Conservation (phyloP, 2,797 vertebrate species). For the Falco cherrug region DNA sequence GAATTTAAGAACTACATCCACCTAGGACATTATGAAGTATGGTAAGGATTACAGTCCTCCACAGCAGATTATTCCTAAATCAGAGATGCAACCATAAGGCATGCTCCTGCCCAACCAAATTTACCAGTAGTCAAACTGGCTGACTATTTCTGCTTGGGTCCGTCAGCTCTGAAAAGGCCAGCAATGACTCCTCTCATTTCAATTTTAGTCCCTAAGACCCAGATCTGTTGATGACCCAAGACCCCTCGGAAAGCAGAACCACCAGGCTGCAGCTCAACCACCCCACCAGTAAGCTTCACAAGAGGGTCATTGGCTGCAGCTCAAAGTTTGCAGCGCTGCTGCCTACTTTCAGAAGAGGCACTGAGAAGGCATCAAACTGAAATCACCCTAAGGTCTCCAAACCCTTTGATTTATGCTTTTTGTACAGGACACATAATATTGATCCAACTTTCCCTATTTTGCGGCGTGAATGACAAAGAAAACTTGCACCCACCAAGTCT, state of each 20-base stretch:
- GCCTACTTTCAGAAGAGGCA: neutral
- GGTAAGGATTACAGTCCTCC: neutral
- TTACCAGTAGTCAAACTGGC: neutral
- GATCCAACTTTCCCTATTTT: neutral
- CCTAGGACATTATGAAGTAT: neutral
- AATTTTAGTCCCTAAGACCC: neutral
- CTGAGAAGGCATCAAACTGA: neutral
- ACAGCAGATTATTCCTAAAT: neutral
- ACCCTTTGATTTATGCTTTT: neutral
- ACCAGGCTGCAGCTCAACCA: neutral
- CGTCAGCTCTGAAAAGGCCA: neutral
- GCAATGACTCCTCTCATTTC: neutral
- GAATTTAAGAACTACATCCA: neutral
- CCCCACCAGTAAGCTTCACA: neutral
- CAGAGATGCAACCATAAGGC: neutral
- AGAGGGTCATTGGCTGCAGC: neutral
- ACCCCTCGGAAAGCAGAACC: neutral
- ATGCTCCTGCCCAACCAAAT: neutral
- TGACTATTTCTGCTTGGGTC: neutral
- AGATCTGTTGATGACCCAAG: neutral
- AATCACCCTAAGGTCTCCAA: neutral
- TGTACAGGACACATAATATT: rapidly evolving
- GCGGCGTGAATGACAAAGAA: neutral
- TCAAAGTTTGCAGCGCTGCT: neutral
- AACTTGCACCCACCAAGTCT: neutral